Conservation (phyloP, 2,888 invertebrate species). For the Pinctada fucata region DNA sequence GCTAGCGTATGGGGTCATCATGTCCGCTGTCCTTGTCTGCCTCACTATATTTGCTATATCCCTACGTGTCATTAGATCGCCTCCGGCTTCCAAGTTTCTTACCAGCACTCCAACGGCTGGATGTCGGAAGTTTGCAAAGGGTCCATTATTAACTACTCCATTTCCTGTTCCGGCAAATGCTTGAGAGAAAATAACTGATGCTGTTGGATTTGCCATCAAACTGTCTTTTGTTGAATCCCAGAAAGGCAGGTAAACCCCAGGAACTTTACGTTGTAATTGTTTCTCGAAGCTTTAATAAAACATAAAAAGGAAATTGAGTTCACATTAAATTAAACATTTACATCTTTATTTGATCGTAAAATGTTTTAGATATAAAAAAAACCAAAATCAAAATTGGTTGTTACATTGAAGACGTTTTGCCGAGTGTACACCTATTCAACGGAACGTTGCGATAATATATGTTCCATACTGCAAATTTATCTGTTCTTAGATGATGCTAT, state of each 20-base stretch:
- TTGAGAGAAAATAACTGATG: constrained; percentile 51
- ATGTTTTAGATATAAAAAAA: neutral
- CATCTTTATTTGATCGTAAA: neutral
- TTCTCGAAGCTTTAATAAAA: constrained; percentile 52
- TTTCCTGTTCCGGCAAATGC: constrained; percentile 53
- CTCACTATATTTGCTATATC: constrained; percentile 46
- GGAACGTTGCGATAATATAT: no score
- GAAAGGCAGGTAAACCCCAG: constrained; percentile 52
- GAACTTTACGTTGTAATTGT: constrained; percentile 51
- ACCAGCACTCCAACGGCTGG: constrained; percentile 44
- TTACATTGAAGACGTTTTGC: no score
- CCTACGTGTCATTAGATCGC: constrained; percentile 50
- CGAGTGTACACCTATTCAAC: no score
- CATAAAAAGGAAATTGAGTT: neutral
- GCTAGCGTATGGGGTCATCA: constrained; percentile 46
- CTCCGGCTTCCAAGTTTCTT: constrained; percentile 52
- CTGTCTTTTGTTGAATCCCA: constrained; percentile 58
- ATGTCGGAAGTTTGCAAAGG: constrained; percentile 51
- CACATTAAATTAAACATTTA: no score
- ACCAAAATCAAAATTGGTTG: neutral
- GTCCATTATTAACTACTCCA: constrained; percentile 48
- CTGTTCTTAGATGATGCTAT: no score
- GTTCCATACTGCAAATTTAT: no score
- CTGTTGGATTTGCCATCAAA: constrained; percentile 42
- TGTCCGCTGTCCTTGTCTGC: constrained; percentile 41